Conservation (phyloP, 2,113 vertebrate species). For the Vulpes vulpes region DNA sequence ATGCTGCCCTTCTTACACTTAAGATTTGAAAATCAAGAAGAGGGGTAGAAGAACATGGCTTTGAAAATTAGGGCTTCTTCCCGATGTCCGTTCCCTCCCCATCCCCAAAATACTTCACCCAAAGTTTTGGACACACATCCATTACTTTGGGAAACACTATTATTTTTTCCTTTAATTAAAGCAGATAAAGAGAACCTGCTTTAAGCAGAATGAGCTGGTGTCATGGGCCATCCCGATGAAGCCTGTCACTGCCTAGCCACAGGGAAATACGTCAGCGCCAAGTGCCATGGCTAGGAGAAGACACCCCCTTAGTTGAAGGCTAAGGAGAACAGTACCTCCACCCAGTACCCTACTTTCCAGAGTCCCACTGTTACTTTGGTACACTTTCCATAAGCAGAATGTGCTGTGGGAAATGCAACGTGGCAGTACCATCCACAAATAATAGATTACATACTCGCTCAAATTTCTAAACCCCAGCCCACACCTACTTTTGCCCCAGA, state of each 20-base stretch:
- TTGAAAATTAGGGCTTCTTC: background rate
- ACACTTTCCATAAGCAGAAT: background rate
- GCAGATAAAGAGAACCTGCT: background rate
- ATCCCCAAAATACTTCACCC: background rate
- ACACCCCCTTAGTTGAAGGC: background rate
- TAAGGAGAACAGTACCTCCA: background rate
- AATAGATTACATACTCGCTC: background rate
- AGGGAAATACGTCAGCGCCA: background rate
- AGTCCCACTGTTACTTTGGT: background rate
- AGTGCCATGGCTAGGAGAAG: background rate
- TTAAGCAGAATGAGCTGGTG: background rate
- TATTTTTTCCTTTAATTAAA: slow-evolving; percentile 27
- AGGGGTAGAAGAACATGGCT: background rate
- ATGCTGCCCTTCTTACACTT: background rate
- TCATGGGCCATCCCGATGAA: background rate
- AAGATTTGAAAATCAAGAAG: background rate
- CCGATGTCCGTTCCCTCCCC: background rate
- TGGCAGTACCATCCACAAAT: background rate
- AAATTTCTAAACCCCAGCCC: background rate
- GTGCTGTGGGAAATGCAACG: slow-evolving; percentile 13
- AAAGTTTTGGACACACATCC: slow-evolving; percentile 20
- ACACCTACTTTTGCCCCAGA: background rate
- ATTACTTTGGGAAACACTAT: background rate
- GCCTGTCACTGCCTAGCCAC: background rate
- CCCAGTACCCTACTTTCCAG: background rate